Base-by-base conservation (phyloP, 2,888 invertebrate genomes). In the Euspilapteryx auroguttella region DNA sequence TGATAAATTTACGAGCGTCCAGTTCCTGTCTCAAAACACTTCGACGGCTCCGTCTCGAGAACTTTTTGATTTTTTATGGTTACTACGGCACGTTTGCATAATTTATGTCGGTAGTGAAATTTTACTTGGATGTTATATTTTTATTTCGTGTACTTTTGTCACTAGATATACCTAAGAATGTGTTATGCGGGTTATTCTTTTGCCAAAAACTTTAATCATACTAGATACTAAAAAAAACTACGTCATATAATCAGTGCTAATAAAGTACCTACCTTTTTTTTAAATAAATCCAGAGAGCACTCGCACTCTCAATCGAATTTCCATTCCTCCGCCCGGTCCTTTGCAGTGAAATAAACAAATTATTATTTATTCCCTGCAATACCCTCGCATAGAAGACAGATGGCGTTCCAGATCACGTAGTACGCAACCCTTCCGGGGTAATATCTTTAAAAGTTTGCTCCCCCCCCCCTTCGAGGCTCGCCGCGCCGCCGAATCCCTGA, bases 361-460 rank as follows among this genome's bases (percentile, higher is more conserved):
- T 28, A 24, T 28, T 58, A 65, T 62, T 62, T 58, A 54, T 52
- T 48, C 47, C 47, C 48, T 3, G 12, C 26, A 26, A 22, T 25
- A 14, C n/a, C 22, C 9, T 10, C 13, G 11, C 22, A 43, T 47
- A 44, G 55, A 68, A 73, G 69, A 73, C 66, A 66, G 65, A 73
- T 69, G 69, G 65, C 63, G 53, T 45, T 34, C 31, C 37, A 38
- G 56, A 68, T 61, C 71, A 68, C 66, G 71, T 63, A 65, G 58
- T 48, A 44, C 48, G 55, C 66, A 71, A 71, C 69, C 73, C 71
- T 69, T 71, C 62, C 49, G 41, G 59, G 58, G 61, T 73, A 71
- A 76, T 75, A 75, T 75, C 75, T 75, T 76, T 76, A 76, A 77
- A 75, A 77, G 71, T 77, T 76, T 53, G 41, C 37, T 41, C 34